Percentiles rank a stretch among this genome's conserved stretches.
Conservation (phyloP, 1,140 invertebrate species). For the Drosophila melanica region DNA sequence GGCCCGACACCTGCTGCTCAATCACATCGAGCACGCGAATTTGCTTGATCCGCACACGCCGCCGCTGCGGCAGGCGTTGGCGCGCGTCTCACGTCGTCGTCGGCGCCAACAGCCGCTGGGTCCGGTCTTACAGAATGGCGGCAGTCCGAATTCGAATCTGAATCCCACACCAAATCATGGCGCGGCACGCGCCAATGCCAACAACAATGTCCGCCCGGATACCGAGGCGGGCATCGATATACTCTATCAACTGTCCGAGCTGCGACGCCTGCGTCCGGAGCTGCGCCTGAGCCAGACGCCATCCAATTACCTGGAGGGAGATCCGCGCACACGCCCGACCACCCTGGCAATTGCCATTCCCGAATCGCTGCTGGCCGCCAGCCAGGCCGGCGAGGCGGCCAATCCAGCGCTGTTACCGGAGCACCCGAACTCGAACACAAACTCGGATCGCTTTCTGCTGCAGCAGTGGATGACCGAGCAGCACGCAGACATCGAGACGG, state of each 20-base stretch:
- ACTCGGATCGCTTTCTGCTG: conserved; percentile 40
- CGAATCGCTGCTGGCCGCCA: not conserved
- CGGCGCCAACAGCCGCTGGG: conserved; percentile 32
- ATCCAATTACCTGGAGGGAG: conserved; percentile 22
- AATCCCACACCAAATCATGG: not conserved
- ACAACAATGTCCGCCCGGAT: conserved; percentile 3
- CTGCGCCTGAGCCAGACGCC: conserved; percentile 5
- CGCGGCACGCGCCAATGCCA: not conserved
- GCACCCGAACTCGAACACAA: not conserved
- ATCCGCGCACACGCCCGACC: conserved; percentile 11
- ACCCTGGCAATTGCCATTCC: conserved; percentile 7
- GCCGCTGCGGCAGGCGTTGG: conserved; percentile 33
- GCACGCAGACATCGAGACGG: not conserved
- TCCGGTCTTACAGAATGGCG: not conserved
- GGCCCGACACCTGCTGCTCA: conserved; percentile 53
- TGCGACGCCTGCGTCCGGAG: conserved; percentile 33
- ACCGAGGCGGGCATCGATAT: conserved; percentile 41
- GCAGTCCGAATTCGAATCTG: not conserved
- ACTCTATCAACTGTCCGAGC: conserved; percentile 36
- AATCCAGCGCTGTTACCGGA: not conserved
- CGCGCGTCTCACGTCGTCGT: conserved; percentile 25
- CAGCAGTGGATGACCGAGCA: conserved; percentile 38
- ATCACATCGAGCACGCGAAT: conserved; percentile 68
- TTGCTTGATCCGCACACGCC: conserved; percentile 56
- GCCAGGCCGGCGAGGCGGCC: not conserved